Base-by-base conservation (phyloP, 2,113 vertebrate genomes). In the Colinus virginianus region DNA sequence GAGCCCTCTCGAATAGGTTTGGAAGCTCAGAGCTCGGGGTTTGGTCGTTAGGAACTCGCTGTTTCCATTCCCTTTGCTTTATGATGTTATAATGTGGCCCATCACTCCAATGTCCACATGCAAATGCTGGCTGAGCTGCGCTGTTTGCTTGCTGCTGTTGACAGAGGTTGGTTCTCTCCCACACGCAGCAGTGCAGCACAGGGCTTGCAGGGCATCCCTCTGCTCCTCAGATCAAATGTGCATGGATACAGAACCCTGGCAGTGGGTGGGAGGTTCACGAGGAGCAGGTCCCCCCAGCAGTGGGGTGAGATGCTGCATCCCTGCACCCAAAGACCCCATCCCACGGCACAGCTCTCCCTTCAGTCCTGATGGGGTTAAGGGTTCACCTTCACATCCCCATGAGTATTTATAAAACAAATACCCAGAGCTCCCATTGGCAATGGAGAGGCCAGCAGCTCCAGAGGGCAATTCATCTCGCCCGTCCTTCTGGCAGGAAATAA, bases 1-100 rank as follows among this genome's bases (percentile, higher is more conserved):
- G 87, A 88, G 84, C 90, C 84, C 72, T 95, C 87, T 89, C 79
- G 56, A 91, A 92, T 43, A 17, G 90, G 75, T 94, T 95, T 89
- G 88, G 96, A 94, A 95, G 90, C 95, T 93, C 42, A 19, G 91
- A 86, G 80, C 63, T 89, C 68, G 88, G 63, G 92, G 42, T 87
- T 96, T 96, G 93, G 40, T 85, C 61, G 51, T 43, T 23, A 46
- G 46, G 83, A 92, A 77, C 70, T 87, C 7, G 26, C 43, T 49
- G 70, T 79, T 96, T 90, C 55, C 64, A 80, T 96, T 93, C 84
- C 78, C 58, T 75, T 53, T 21, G 6, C 20, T 74, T 90, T 84
- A 87, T 78, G 68, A 7, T 53, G 91, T 92, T 61, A 53, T 63
- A 56, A 90, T 45, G 64, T 49, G 53, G 46, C 71, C 77, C 46